These are phyloP conservation scores for Enteromius treurensis DNA, from an alignment of 2,797 vertebrate genomes.

Conservation along the genomic window DNA sequence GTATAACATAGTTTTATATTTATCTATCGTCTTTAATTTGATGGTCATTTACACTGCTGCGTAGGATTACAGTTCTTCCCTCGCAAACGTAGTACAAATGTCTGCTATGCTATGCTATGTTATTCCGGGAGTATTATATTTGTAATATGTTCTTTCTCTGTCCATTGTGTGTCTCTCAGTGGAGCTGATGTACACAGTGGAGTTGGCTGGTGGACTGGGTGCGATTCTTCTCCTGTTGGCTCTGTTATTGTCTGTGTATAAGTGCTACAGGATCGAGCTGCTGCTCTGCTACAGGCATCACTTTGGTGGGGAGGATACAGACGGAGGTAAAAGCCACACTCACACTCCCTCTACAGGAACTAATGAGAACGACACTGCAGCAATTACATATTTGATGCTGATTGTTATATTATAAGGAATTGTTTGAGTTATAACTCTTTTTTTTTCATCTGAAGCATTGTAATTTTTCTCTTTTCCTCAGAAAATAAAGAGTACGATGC, in stretches of 20 bases:
- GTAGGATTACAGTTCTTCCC: neutral
- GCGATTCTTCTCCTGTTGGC: conserved; percentile 95
- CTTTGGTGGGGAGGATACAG: conserved; percentile 95
- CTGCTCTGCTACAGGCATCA: conserved; percentile 98
- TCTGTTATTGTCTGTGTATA: conserved; percentile 95
- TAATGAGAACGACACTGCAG: conserved; percentile 16
- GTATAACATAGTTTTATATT: neutral
- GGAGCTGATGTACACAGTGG: conserved; percentile 98
- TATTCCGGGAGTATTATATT: neutral
- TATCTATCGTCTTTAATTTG: neutral
- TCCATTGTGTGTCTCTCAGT: conserved; percentile 67
- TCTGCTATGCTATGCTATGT: neutral
- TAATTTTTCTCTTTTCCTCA: conserved; percentile 17
- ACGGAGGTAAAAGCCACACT: conserved; percentile 85
- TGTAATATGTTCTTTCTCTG: conserved; percentile 10
- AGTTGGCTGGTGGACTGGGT: conserved; percentile 96
- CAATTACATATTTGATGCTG: conserved; percentile 2
- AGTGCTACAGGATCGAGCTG: conserved; percentile 98
- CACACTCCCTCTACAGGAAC: conserved; percentile 36
- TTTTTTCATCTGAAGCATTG: neutral
- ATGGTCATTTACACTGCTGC: neutral
- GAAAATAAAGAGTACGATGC: conserved; percentile 88
- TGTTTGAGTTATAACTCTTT: neutral
- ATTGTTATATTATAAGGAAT: neutral
- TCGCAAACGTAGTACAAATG: neutral